Evolutionary conservation across 2,888 invertebrate species (phyloP).

Genomic region (Leuctra nigra): DNA sequence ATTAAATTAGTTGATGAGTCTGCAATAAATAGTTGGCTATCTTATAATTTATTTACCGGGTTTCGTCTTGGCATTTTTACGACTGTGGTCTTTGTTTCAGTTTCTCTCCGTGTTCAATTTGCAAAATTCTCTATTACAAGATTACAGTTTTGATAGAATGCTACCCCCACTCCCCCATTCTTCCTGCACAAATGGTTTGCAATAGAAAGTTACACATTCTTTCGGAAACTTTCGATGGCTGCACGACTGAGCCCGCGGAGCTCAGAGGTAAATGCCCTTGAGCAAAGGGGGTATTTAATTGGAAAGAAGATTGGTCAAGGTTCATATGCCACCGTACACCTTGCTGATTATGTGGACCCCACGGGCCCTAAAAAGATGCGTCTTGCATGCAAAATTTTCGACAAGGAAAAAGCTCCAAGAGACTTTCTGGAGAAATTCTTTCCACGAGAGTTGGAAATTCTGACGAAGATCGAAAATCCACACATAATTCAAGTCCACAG

Average conservation of each 20-base stretch:
- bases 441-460: constrained; percentile 84
- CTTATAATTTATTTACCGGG: too few species aligned
- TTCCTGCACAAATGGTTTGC: background rate
- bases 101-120: too few species aligned
- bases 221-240: constrained; percentile 47
- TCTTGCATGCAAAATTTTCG: constrained; percentile 86
- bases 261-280: constrained; percentile 79
- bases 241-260: constrained; percentile 67
- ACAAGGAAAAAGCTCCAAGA: constrained; percentile 78
- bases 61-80: too few species aligned
- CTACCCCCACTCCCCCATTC: too few species aligned
- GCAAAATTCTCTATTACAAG: too few species aligned
- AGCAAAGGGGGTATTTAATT: constrained; percentile 75
- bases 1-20: too few species aligned
- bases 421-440: constrained; percentile 91
- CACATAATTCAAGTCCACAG: constrained; percentile 87
- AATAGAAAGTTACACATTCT: background rate
- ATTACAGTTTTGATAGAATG: too few species aligned
- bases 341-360: constrained; percentile 73
- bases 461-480: constrained; percentile 83
- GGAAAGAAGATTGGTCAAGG: constrained; percentile 87
- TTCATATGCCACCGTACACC: constrained; percentile 84
- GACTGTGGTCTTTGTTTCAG: too few species aligned
- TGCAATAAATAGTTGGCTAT: too few species aligned
- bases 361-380: constrained; percentile 63